Conservation (phyloP, 2,113 vertebrate species). For the Aythya baeri region DNA sequence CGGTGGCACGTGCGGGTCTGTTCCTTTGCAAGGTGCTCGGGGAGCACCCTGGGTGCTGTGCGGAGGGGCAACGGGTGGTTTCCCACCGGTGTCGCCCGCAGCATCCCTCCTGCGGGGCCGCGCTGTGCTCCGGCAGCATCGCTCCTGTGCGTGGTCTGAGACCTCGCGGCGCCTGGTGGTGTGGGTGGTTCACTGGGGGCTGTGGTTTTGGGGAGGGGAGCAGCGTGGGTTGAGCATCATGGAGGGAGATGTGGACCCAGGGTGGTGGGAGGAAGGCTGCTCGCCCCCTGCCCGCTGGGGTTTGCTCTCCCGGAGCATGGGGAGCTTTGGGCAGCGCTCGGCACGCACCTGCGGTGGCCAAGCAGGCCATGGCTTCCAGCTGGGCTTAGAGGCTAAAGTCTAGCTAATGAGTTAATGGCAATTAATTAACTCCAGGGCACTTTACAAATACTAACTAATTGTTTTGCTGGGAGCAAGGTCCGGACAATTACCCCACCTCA, state of each 20-base stretch:
- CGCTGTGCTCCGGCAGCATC: not conserved
- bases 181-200: not conserved
- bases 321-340: not conserved
- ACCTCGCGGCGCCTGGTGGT: not conserved
- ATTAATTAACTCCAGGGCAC: constrained; percentile 12
- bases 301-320: not conserved
- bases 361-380: not conserved
- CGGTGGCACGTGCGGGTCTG: accelerated
- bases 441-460: not conserved
- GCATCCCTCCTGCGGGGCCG: not conserved
- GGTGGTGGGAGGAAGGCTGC: not conserved
- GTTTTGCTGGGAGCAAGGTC: not conserved
- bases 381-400: not conserved
- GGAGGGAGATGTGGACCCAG: accelerated
- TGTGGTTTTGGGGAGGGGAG: not conserved
- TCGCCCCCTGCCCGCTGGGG: not conserved
- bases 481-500: accelerated
- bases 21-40: no score
- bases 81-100: not conserved
- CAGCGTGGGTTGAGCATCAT: not conserved
- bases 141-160: accelerated
- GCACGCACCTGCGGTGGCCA: accelerated
- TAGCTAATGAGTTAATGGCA: constrained; percentile 15
- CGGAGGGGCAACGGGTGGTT: no score
- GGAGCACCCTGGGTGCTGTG: no score